A percentile compares a stretch with the other conserved stretches of the same genome.
phyloP scores from a whole-genome alignment of 1,140 invertebrate species.

The Dufourea novaeangliae region DNA sequence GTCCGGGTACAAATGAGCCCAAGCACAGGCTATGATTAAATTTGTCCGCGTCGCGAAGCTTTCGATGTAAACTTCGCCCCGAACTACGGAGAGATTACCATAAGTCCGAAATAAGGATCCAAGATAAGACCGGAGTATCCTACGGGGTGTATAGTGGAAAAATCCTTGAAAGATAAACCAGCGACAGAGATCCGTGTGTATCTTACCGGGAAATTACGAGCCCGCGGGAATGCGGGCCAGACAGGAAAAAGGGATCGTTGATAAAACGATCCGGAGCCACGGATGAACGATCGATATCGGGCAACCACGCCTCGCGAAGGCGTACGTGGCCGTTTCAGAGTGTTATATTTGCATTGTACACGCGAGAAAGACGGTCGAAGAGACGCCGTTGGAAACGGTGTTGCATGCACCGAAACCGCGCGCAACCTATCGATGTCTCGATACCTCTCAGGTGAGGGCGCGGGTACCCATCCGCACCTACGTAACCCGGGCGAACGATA shows the following conservation, averaged over 20 bases:
- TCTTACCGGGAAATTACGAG: conserved; percentile 2
- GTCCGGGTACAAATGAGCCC: too few relatives aligned
- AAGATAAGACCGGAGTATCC: not conserved
- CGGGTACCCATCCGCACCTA: not conserved
- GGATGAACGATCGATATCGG: conserved; percentile 28
- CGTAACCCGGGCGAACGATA: not conserved
- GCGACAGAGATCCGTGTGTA: not conserved
- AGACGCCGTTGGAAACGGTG: not conserved
- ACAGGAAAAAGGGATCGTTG: not conserved
- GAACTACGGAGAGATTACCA: not conserved
- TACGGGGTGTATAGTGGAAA: not conserved
- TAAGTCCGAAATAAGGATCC: not conserved
- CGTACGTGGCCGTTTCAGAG: conserved; percentile 12
- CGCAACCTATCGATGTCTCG: not conserved
- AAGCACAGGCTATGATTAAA: not conserved
- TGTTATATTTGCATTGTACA: conserved; percentile 10
- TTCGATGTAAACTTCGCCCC: not conserved
- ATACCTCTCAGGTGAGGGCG: not conserved
- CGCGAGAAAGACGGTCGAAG: not conserved
- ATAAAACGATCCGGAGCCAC: conserved; percentile 4
- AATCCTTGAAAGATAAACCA: not conserved
- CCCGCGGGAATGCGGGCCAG: not conserved
- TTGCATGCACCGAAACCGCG: not conserved
- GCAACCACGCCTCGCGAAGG: conserved; percentile 6
- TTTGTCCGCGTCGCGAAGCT: not conserved